phyloP scores from a whole-genome alignment of 64 coral and sea anemone genomes.

The Acropora tenuis region DNA sequence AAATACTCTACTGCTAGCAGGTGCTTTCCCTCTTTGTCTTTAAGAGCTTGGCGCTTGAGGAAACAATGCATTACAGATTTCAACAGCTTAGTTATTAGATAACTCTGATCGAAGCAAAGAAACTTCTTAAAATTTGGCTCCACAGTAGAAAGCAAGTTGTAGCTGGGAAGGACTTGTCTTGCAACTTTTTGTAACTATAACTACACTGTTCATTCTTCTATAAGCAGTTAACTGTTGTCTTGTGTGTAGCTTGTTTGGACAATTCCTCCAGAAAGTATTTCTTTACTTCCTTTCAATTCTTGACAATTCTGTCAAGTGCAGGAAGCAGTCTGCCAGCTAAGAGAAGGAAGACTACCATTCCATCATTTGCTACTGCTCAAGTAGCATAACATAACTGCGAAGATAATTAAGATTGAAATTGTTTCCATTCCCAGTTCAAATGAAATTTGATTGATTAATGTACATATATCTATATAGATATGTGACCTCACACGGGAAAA shows the following conservation, averaged over 20 bases:
- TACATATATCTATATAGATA: too few species aligned
- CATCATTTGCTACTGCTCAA: too few species aligned
- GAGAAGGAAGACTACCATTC: too few species aligned
- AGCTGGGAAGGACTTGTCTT: conserved; percentile 28
- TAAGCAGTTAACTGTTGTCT: conserved; percentile 8
- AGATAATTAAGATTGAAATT: too few species aligned
- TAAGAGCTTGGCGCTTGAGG: conserved; percentile 53
- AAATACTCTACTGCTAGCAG: conserved; percentile 47
- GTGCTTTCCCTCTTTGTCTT: conserved; percentile 54
- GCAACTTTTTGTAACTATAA: conserved; percentile 43
- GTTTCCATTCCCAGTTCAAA: too few species aligned
- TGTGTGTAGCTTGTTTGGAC: not conserved
- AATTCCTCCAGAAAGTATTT: conserved; percentile 31
- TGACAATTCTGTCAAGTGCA: conserved; percentile 52
- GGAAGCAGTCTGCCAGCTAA: conserved; percentile 1
- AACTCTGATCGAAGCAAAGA: conserved; percentile 59
- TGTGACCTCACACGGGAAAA: too few species aligned
- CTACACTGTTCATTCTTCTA: conserved; percentile 45
- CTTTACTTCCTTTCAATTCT: conserved; percentile 63
- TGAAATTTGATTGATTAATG: too few species aligned
- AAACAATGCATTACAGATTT: conserved; percentile 53
- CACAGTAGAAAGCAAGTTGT: conserved; percentile 57
- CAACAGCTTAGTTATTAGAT: conserved; percentile 47
- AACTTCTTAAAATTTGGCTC: conserved; percentile 74
- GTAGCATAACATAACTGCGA: too few species aligned